phyloP scores from a whole-genome alignment of 92 coral and sea anemone species.

The Phenganax subtilis region DNA sequence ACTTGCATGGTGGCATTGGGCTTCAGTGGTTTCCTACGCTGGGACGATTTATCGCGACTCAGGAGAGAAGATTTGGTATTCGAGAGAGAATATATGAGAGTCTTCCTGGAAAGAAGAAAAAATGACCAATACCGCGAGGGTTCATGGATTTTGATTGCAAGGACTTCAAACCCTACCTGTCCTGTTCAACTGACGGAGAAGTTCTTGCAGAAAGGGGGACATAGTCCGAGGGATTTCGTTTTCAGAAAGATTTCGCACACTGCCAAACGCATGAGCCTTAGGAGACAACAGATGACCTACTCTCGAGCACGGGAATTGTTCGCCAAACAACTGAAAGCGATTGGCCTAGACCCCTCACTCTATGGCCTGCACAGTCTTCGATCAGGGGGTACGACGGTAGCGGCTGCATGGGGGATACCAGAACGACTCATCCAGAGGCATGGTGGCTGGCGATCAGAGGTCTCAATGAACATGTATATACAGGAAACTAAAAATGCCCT shows the following conservation, averaged over 20 bases:
- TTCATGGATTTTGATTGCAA: constrained; percentile 27
- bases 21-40: constrained; percentile 34
- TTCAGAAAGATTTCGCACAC: constrained; percentile 41
- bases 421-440: neutral
- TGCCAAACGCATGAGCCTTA: constrained; percentile 28
- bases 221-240: constrained; percentile 14
- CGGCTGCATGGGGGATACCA: neutral
- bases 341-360: neutral
- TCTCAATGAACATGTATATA: neutral
- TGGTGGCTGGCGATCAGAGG: neutral
- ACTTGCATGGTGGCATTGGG: constrained; percentile 26
- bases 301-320: constrained; percentile 42
- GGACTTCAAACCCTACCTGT: constrained; percentile 25
- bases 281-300: constrained; percentile 44
- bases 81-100: constrained; percentile 34
- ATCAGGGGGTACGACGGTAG: neutral
- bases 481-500: neutral
- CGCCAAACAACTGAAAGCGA: neutral
- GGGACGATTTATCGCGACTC: constrained; percentile 35
- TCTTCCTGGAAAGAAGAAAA: constrained; percentile 43
- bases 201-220: constrained; percentile 34
- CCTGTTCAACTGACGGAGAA: constrained; percentile 43
- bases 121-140: constrained; percentile 47
- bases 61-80: constrained; percentile 33
- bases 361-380: neutral